phyloP scores from a whole-genome alignment of 2,113 vertebrate genomes.

The Caranx ignobilis region DNA sequence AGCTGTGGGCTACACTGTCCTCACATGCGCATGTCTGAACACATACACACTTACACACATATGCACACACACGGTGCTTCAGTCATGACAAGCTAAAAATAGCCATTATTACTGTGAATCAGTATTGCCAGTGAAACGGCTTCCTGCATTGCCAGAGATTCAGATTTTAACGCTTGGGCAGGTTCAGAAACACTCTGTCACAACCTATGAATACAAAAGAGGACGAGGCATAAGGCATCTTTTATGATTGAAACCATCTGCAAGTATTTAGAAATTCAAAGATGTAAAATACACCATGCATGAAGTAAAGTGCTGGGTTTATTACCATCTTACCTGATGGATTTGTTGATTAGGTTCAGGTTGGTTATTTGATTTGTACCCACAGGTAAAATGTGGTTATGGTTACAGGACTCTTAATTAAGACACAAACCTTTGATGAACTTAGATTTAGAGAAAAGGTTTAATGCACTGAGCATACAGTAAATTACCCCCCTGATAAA shows the following conservation, averaged over 20 bases:
- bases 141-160: conserved; percentile 48
- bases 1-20: background rate
- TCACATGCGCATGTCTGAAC: conserved; percentile 20
- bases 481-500: too few relatives aligned
- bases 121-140: conserved; percentile 60
- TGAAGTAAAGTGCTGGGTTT: background rate
- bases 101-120: conserved; percentile 74
- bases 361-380: background rate
- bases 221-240: background rate
- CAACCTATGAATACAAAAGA: conserved; percentile 42
- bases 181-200: conserved; percentile 31
- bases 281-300: background rate
- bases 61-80: conserved; percentile 23
- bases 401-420: background rate
- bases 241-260: conserved; percentile 8
- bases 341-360: background rate
- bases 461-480: background rate
- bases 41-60: conserved; percentile 28
- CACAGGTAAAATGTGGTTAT: too few relatives aligned
- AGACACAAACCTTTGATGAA: background rate
- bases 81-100: conserved; percentile 75
- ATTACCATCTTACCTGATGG: background rate
- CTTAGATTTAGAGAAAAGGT: background rate
- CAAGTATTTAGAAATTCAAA: conserved; percentile 10
- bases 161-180: conserved; percentile 37